Percentiles rank a stretch among this genome's conserved stretches.
These are phyloP conservation scores for Chrysotoxum bicinctum DNA, from an alignment of 2,888 invertebrate species.

Conservation along the genomic window DNA sequence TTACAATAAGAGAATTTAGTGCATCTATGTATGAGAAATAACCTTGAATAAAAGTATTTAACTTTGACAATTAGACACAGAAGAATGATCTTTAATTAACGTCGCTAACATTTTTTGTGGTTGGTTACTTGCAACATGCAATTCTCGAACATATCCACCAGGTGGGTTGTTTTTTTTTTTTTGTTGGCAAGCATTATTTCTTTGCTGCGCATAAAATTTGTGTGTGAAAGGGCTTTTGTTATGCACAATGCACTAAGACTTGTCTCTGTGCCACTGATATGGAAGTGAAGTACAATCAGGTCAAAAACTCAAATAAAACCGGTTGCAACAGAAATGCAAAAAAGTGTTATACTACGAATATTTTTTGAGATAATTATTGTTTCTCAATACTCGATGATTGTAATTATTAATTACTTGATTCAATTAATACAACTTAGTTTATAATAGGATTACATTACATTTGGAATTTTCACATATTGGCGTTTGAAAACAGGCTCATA, in stretches of 20 bases:
- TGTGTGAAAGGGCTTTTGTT: slow-evolving; percentile 5
- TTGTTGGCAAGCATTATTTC: not conserved
- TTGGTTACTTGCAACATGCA: not conserved
- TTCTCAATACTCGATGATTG: no score
- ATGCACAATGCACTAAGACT: not conserved
- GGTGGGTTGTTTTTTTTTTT: not conserved
- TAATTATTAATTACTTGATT: no score
- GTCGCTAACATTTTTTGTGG: no score
- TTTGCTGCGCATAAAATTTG: not conserved
- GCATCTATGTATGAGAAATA: not conserved
- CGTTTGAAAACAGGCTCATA: no score
- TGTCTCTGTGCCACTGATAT: not conserved
- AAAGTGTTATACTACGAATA: not conserved
- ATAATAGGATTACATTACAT: no score
- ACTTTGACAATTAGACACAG: slow-evolving; percentile 10
- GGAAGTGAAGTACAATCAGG: slow-evolving; percentile 1
- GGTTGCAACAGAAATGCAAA: not conserved
- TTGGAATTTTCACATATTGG: no score
- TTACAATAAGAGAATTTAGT: not conserved
- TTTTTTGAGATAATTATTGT: no score
- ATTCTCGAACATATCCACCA: not conserved
- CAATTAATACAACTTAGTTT: no score
- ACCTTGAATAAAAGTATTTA: slow-evolving; percentile 7
- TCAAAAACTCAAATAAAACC: slow-evolving; percentile 3
- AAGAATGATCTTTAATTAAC: not conserved